Percentiles rank a stretch among this genome's conserved stretches.
phyloP scores from a whole-genome alignment of 2,797 vertebrate genomes.

The Astyanax mexicanus region DNA sequence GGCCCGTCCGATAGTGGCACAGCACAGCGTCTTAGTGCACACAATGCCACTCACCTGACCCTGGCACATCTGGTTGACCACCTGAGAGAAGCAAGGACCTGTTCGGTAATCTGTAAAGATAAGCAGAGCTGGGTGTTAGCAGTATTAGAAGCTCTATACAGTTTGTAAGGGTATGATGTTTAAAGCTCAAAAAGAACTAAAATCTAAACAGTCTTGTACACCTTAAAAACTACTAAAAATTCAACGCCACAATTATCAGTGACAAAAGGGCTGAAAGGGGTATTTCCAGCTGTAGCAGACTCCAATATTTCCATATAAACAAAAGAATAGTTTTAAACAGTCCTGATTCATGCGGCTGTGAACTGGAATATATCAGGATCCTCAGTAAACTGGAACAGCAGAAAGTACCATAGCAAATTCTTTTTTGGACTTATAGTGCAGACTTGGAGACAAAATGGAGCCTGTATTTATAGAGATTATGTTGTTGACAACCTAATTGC shows the following conservation, averaged over 20 bases:
- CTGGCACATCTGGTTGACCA: conserved; percentile 79
- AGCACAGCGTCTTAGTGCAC: conserved; percentile 82
- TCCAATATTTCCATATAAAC: neutral
- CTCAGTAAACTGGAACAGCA: too few species aligned
- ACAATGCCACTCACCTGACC: conserved; percentile 79
- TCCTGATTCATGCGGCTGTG: neutral
- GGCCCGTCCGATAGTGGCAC: conserved; percentile 78
- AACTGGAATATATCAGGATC: neutral
- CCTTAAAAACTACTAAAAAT: neutral
- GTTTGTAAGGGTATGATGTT: neutral
- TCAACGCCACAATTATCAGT: too few species aligned
- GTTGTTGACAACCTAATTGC: too few species aligned
- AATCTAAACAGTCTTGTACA: too few species aligned
- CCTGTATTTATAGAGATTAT: too few species aligned
- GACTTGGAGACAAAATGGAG: too few species aligned
- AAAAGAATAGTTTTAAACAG: neutral
- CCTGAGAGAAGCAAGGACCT: conserved; percentile 79
- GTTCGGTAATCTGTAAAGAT: conserved; percentile 77
- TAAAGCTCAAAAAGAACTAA: neutral
- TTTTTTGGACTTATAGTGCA: too few species aligned
- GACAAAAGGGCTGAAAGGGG: neutral
- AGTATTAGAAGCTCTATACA: neutral
- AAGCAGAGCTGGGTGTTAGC: neutral
- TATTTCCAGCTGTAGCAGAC: neutral
- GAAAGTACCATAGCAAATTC: too few species aligned